Percentiles rank a stretch among this genome's conserved stretches.
These are phyloP conservation scores for Euura saliciscinereae DNA, from an alignment of 1,140 invertebrate species.

Conservation along the genomic window DNA sequence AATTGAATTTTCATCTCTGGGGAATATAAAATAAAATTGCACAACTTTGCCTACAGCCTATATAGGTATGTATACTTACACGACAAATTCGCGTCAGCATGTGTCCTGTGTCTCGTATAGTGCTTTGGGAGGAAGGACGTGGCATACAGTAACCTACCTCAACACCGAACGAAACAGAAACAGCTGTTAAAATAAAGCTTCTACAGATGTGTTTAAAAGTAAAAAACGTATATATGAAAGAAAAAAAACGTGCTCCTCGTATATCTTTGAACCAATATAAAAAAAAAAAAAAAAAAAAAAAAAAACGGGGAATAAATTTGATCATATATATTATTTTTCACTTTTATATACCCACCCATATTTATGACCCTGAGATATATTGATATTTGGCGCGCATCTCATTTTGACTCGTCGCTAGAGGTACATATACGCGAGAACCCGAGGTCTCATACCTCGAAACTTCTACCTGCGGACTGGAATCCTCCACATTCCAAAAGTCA, in stretches of 20 bases:
- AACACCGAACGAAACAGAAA: not conserved
- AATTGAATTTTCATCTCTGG: too few relatives aligned
- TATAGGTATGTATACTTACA: too few relatives aligned
- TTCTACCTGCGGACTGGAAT: conserved; percentile 28
- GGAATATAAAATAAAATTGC: too few relatives aligned
- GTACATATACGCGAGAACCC: too few relatives aligned
- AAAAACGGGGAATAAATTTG: too few relatives aligned
- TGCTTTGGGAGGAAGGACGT: not conserved
- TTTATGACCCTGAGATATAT: too few relatives aligned
- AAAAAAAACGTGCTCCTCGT: not conserved
- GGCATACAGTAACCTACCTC: not conserved
- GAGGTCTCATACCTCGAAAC: conserved; percentile 28
- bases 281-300: too few relatives aligned
- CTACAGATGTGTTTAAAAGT: not conserved
- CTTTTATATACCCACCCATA: too few relatives aligned
- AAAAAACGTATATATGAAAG: not conserved
- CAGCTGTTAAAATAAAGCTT: conserved; percentile 5
- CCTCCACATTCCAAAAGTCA: conserved; percentile 45
- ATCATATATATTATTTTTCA: too few relatives aligned
- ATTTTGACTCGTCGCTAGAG: not conserved
- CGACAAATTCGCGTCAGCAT: not conserved
- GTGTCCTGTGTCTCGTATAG: not conserved
- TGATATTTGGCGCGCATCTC: too few relatives aligned
- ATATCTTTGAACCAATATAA: too few relatives aligned
- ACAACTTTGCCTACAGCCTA: too few relatives aligned